Evolutionary conservation across 2,888 invertebrate species (phyloP).

Genomic region (Drosophila limbata): DNA sequence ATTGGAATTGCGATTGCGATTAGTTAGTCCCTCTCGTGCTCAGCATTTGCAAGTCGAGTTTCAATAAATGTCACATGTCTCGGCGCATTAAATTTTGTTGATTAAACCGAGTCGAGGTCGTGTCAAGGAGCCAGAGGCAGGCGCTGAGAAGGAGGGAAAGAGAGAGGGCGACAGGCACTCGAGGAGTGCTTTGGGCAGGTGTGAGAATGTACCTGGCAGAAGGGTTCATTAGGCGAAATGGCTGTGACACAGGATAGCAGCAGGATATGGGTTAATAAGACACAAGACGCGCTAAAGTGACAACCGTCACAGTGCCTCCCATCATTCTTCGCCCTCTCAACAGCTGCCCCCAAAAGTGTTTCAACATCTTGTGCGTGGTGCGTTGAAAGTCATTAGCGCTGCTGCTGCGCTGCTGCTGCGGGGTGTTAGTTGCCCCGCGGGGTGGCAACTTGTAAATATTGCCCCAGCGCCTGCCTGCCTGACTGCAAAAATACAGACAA

Average conservation of each 20-base stretch:
- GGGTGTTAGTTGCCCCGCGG: slow-evolving; percentile 57
- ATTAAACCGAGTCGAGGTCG: slow-evolving; percentile 62
- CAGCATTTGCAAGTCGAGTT: slow-evolving; percentile 49
- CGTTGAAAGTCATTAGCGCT: slow-evolving; percentile 70
- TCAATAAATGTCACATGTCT: slow-evolving; percentile 78
- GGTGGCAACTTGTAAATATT: slow-evolving; percentile 46
- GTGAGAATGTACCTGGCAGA: slow-evolving; percentile 31
- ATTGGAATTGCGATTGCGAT: slow-evolving; percentile 40
- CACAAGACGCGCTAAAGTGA: slow-evolving; percentile 63
- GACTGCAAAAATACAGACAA: no score
- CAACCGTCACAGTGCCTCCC: slow-evolving; percentile 30
- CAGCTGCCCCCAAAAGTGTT: slow-evolving; percentile 25
- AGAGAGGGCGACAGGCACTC: background rate
- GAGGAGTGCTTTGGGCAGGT: slow-evolving; percentile 20
- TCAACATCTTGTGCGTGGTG: slow-evolving; percentile 62
- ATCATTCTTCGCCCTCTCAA: background rate
- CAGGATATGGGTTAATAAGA: slow-evolving; percentile 78
- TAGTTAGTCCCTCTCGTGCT: slow-evolving; percentile 47
- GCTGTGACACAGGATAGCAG: slow-evolving; percentile 54
- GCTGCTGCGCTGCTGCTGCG: slow-evolving; percentile 3
- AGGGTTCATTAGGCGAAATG: slow-evolving; percentile 75
- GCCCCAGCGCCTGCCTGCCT: slow-evolving; percentile 47
- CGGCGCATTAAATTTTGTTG: slow-evolving; percentile 65
- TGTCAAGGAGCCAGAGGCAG: slow-evolving; percentile 18
- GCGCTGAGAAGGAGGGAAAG: background rate